Conservation (phyloP, 2,888 invertebrate species). For the Hedychridium roseum region DNA sequence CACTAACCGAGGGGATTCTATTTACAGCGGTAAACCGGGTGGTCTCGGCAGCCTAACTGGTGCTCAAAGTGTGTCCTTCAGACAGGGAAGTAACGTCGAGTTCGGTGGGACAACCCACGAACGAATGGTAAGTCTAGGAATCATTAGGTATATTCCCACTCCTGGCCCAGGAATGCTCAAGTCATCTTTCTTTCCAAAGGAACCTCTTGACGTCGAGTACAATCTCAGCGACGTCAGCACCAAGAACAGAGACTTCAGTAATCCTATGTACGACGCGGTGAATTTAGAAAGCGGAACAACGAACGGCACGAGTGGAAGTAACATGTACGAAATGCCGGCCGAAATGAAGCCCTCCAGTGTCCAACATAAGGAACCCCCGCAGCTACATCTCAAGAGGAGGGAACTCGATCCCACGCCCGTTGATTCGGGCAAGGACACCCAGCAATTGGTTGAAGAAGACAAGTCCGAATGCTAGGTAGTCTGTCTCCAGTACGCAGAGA, state of each 20-base stretch:
- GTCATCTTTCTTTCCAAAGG: too few relatives aligned
- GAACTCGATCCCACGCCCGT: slow-evolving; percentile 83
- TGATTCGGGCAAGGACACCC: slow-evolving; percentile 92
- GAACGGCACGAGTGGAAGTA: slow-evolving; percentile 71
- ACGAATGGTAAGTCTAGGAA: slow-evolving; percentile 58
- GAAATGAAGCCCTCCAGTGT: slow-evolving; percentile 83
- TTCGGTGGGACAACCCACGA: slow-evolving; percentile 71
- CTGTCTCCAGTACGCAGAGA: slow-evolving; percentile 26
- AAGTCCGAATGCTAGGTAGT: slow-evolving; percentile 67
- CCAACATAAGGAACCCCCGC: slow-evolving; percentile 80
- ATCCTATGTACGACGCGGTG: slow-evolving; percentile 97
- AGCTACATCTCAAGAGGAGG: slow-evolving; percentile 76
- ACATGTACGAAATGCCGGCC: slow-evolving; percentile 84
- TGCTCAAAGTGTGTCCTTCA: slow-evolving; percentile 90
- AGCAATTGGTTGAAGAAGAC: slow-evolving; percentile 89
- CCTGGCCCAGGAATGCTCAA: neutral
- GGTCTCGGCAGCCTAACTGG: slow-evolving; percentile 82
- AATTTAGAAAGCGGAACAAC: slow-evolving; percentile 71
- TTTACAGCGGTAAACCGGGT: slow-evolving; percentile 79
- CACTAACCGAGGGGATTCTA: too few relatives aligned
- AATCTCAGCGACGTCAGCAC: slow-evolving; percentile 78
- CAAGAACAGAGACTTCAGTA: slow-evolving; percentile 92
- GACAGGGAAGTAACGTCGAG: slow-evolving; percentile 93
- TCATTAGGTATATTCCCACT: neutral
- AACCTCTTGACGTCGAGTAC: slow-evolving; percentile 81